Conservation (phyloP, 2,797 vertebrate species). For the Epinephelus coioides region DNA sequence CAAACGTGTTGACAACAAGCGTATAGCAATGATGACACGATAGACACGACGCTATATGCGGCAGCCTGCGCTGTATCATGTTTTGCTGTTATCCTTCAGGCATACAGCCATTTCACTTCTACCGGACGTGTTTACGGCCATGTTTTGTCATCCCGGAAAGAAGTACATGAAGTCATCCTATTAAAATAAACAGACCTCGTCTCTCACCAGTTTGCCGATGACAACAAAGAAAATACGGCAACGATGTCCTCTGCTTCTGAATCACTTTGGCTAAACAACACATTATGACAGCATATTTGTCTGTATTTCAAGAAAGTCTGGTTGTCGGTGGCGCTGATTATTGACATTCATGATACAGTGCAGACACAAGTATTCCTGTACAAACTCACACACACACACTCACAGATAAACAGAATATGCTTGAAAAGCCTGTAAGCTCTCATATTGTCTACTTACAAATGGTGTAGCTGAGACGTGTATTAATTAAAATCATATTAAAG, state of each 20-base stretch:
- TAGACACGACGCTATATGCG: background rate
- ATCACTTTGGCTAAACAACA: slow-evolving; percentile 29
- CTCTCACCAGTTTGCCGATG: slow-evolving; percentile 29
- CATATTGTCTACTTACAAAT: slow-evolving; percentile 63
- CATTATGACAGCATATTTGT: slow-evolving; percentile 29
- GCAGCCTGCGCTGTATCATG: slow-evolving; percentile 12
- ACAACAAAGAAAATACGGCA: slow-evolving; percentile 27
- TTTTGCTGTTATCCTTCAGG: slow-evolving; percentile 26
- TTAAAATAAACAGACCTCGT: slow-evolving; percentile 46
- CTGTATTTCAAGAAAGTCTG: slow-evolving; percentile 38
- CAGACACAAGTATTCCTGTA: slow-evolving; percentile 27
- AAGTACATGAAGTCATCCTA: slow-evolving; percentile 21
- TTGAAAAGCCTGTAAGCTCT: slow-evolving; percentile 59
- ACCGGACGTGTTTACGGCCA: slow-evolving; percentile 21
- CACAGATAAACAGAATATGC: slow-evolving; percentile 39
- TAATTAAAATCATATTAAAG: slow-evolving; percentile 74
- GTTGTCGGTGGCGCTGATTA: slow-evolving; percentile 40
- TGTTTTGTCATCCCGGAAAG: slow-evolving; percentile 50
- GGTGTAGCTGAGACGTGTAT: slow-evolving; percentile 58
- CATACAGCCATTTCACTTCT: slow-evolving; percentile 31
- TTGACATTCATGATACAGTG: slow-evolving; percentile 35
- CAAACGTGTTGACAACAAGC: slow-evolving; percentile 21
- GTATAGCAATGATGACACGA: background rate
- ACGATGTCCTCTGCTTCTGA: slow-evolving; percentile 8
- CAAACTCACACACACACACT: background rate